Evolutionary conservation across 1,140 invertebrate species (phyloP).

Genomic region (Heliothis virescens): DNA sequence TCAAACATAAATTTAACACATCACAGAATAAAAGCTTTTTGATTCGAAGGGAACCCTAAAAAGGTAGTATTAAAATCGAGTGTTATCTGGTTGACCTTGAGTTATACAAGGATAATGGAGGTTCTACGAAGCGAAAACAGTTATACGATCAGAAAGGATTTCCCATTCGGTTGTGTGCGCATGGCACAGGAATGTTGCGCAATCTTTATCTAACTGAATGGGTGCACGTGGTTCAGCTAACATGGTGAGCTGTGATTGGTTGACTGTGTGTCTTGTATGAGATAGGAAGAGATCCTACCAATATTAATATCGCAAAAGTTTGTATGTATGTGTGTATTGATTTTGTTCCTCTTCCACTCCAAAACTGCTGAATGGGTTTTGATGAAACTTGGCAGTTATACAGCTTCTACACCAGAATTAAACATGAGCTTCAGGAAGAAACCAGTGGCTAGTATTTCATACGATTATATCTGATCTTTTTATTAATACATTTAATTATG

Average conservation of each 20-base stretch:
- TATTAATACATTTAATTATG: too few relatives aligned
- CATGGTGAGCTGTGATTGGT: neutral
- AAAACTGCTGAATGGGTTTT: too few relatives aligned
- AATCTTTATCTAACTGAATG: neutral
- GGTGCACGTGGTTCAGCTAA: neutral
- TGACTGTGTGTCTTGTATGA: neutral
- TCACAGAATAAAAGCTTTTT: neutral
- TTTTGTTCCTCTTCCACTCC: too few relatives aligned
- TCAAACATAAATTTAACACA: too few relatives aligned
- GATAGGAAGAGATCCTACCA: neutral
- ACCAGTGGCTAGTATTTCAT: too few relatives aligned
- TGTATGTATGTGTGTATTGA: too few relatives aligned
- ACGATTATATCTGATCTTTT: neutral
- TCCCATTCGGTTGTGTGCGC: neutral
- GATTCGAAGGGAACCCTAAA: neutral
- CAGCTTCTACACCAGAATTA: too few relatives aligned
- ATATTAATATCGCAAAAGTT: too few relatives aligned
- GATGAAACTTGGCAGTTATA: too few relatives aligned
- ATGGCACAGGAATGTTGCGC: slow-evolving; percentile 21
- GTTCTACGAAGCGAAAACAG: slow-evolving; percentile 11
- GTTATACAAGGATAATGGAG: slow-evolving; percentile 18
- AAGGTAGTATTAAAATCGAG: neutral
- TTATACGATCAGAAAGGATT: slow-evolving; percentile 16
- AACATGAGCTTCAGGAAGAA: too few relatives aligned
- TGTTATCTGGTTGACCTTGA: slow-evolving; percentile 11